Evolutionary conservation across 1,140 invertebrate species (phyloP), one percentile per base, ranked within the genome.

Genomic region (Ceratoteleas bidentatus): DNA sequence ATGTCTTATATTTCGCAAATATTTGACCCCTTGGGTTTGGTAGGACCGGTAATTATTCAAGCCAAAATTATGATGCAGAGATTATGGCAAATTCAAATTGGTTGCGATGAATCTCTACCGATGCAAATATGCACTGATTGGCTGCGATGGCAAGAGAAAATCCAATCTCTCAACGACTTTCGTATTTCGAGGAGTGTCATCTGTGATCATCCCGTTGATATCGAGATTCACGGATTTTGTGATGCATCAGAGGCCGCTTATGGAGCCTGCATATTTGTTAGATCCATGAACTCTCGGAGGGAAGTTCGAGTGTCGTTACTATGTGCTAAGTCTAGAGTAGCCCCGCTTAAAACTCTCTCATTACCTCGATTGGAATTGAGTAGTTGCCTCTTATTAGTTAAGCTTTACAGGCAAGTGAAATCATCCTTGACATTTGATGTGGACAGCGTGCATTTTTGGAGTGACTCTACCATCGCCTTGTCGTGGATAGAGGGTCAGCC

Each of bases 61-160:
- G 54, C 45, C 0, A 79, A 80, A 40, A 49, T 68, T 3, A 13
- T 80, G 0, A 61, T 73, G 54, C 76, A 80, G 34, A 10, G 40
- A 32, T 11, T 73, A 8, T 80, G 76, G 52, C 0, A 64, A n/a
- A 3, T 45, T 0, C 58, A 81, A 14, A 38, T 77, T 38, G 38
- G 60, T 58, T 83, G 58, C 82, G 49, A 84, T 56, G 76, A 79
- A 70, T 50, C 78, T 88, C 58, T 85, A 76, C 50, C 89, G 87
- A 60, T 36, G 76, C 45, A 45, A 7, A 45, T 83, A 6, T 11
- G 4, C 10, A 50, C 54, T 6, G 16, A 54, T 16, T 85, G 83
- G 69, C 47, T 45, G 6, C 2, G 53, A 0, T 66, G 43, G 43
- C 7, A 13, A 0, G 6, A 57, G 33, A 24, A 49, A 33, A 57